Percentiles rank a stretch among this genome's conserved stretches.
Evolutionary conservation across 2,797 vertebrate genomes (phyloP).

Genomic region (Cuniculus paca): DNA sequence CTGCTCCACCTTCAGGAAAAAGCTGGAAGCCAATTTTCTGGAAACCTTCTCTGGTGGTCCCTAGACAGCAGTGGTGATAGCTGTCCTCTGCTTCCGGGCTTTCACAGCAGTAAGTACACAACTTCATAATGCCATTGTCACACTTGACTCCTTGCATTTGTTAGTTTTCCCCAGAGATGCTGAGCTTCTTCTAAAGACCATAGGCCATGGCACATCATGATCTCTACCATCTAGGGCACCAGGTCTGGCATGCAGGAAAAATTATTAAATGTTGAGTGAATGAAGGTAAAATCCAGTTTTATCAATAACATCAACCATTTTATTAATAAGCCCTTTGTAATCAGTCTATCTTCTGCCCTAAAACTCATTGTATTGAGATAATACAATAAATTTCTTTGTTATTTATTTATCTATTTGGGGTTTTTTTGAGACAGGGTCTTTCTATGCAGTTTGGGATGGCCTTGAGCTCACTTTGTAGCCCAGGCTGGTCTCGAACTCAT

Average conservation of each 20-base stretch:
- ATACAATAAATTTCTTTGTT: background rate
- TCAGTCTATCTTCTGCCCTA: background rate
- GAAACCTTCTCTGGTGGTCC: background rate
- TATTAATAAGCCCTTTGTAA: background rate
- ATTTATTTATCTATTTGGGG: no score
- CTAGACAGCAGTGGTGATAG: background rate
- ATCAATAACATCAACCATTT: background rate
- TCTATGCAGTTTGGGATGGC: no score
- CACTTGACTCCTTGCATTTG: background rate
- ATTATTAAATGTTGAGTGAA: background rate
- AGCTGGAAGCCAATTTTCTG: background rate
- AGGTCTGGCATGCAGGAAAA: background rate
- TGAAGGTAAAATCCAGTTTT: background rate
- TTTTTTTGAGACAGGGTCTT: no score
- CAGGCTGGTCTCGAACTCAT: no score
- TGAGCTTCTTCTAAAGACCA: background rate
- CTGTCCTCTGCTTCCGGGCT: background rate
- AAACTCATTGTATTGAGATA: background rate
- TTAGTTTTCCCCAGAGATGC: slow-evolving; percentile 27
- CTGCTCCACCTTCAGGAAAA: background rate
- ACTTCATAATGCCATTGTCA: background rate
- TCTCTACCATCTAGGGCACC: background rate
- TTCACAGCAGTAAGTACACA: background rate
- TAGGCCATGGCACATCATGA: background rate
- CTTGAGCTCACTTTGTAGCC: no score